phyloP scores from a whole-genome alignment of 1,140 invertebrate genomes.

The Pseudomyrmex gracilis region DNA sequence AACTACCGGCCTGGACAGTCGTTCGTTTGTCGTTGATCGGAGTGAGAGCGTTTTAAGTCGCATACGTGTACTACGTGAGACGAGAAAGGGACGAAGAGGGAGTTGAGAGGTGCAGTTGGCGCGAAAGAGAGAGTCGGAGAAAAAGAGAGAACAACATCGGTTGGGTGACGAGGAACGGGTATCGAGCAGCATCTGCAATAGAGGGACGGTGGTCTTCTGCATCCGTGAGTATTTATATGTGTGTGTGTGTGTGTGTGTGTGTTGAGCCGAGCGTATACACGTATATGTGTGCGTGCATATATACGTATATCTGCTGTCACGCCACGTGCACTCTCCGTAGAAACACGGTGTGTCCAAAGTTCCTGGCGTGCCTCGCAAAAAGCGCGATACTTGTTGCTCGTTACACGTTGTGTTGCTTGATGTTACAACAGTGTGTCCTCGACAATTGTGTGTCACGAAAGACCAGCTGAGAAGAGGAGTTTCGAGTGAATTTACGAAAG shows the following conservation, averaged over 20 bases:
- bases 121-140: conserved; percentile 23
- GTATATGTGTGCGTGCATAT: conserved; percentile 13
- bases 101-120: neutral
- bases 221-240: conserved; percentile 36
- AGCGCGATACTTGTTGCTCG: conserved; percentile 81
- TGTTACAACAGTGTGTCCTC: conserved; percentile 79
- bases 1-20: conserved; percentile 21
- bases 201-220: conserved; percentile 49
- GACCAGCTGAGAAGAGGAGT: conserved; percentile 17
- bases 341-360: conserved; percentile 78
- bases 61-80: conserved; percentile 1
- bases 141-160: conserved; percentile 22
- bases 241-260: conserved; percentile 22
- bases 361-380: conserved; percentile 78
- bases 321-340: conserved; percentile 74
- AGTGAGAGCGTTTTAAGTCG: conserved; percentile 20
- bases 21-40: conserved; percentile 18
- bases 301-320: conserved; percentile 63
- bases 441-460: conserved; percentile 72
- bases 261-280: conserved; percentile 51
- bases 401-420: conserved; percentile 66
- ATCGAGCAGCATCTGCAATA: conserved; percentile 35
- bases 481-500: conserved; percentile 26
- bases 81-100: conserved; percentile 1
- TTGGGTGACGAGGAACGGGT: conserved; percentile 37